These are phyloP conservation scores for Chaetodon trifascialis DNA, from an alignment of 2,113 vertebrate species.

Conservation along the genomic window DNA sequence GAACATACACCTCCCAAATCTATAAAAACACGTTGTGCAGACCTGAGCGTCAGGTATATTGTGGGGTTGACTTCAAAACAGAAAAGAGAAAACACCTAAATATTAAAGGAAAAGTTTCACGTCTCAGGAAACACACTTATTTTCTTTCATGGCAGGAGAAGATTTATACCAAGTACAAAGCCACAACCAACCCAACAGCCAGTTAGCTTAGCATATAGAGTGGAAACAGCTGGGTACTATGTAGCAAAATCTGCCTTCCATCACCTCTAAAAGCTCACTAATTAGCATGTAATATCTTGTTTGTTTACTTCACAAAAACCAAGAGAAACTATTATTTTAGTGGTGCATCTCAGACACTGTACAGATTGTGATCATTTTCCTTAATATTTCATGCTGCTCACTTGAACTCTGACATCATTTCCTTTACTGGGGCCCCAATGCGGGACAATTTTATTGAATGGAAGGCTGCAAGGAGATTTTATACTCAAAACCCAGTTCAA, in stretches of 20 bases:
- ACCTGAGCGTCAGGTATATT: not conserved
- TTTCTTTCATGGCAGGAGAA: not conserved
- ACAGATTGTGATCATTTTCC: too few species aligned
- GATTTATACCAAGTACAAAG: not conserved
- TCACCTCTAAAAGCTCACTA: not conserved
- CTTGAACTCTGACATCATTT: not conserved
- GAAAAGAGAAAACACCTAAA: not conserved
- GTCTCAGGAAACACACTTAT: constrained; percentile 6
- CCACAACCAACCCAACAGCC: not conserved
- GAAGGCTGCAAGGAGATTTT: not conserved
- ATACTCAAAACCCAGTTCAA: constrained; percentile 3
- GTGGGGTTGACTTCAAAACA: not conserved
- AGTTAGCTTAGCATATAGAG: not conserved
- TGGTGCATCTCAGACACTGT: too few species aligned
- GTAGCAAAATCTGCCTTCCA: not conserved
- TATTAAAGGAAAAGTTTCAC: not conserved
- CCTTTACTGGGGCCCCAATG: not conserved
- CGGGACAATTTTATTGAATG: not conserved
- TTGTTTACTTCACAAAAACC: not conserved
- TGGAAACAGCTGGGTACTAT: not conserved
- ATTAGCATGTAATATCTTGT: not conserved
- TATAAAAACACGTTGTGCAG: not conserved
- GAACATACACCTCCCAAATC: not conserved
- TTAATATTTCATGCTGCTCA: too few species aligned
- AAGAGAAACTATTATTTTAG: not conserved